These are phyloP conservation scores for Paedocypris sp. DNA, from an alignment of 2,113 vertebrate genomes.

Conservation along the genomic window DNA sequence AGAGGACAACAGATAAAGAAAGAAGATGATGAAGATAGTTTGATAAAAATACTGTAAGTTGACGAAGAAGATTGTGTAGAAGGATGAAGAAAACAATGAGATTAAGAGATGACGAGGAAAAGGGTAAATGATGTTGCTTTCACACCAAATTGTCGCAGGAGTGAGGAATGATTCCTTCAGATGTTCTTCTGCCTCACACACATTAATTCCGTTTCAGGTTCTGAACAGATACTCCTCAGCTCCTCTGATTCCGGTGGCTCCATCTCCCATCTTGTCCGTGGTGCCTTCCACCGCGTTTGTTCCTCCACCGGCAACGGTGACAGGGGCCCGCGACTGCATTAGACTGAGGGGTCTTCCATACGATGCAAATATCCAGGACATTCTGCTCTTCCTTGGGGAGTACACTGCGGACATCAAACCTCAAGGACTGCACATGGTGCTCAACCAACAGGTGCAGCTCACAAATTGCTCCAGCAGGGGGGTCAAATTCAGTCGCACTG, in stretches of 20 bases:
- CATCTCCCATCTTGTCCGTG: constrained; percentile 71
- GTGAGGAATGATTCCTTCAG: too few species aligned
- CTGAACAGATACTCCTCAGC: constrained; percentile 84
- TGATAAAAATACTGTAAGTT: too few species aligned
- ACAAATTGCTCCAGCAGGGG: too few species aligned
- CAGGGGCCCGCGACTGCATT: constrained; percentile 68
- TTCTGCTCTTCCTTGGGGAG: constrained; percentile 86
- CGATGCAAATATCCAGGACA: constrained; percentile 86
- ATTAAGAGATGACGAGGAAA: too few species aligned
- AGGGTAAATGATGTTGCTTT: too few species aligned
- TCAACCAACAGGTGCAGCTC: constrained; percentile 83
- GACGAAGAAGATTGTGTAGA: too few species aligned
- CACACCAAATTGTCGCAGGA: too few species aligned
- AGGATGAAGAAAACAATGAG: too few species aligned
- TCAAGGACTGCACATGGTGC: constrained; percentile 93
- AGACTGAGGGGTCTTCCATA: constrained; percentile 86
- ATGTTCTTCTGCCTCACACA: too few species aligned
- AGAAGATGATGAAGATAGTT: too few species aligned
- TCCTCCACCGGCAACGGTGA: constrained; percentile 50
- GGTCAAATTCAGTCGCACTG: too few species aligned
- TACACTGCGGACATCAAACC: constrained; percentile 82
- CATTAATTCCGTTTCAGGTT: constrained; percentile 69
- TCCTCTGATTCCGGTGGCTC: constrained; percentile 73
- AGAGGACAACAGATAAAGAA: too few species aligned
- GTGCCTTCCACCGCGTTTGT: constrained; percentile 73